Base-by-base conservation (phyloP, 2,797 vertebrate species). In the Chanos chanos region DNA sequence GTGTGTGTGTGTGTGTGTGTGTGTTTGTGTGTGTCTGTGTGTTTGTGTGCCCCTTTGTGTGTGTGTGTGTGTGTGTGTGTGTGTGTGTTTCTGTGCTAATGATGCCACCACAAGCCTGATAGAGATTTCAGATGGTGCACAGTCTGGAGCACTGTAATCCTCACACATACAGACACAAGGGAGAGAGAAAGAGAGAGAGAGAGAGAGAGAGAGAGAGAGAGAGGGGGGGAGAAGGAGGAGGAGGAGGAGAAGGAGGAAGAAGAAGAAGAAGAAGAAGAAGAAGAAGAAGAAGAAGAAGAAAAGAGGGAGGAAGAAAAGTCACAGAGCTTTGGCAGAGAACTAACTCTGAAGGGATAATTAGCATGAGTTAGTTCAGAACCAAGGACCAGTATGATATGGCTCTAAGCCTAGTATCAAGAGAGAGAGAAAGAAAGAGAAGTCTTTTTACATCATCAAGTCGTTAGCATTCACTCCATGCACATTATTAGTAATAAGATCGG, bases 331-430 rank as follows among this genome's bases (percentile, higher is more conserved):
- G 50, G 55, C 61, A 72, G 77, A 81, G n/a, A n/a, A n/a, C n/a
- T n/a, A 81, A 78, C 75, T 86, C 77, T 81, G 71, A 83, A 66
- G 59, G 65, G 70, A 78, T 83, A 87, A 85, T 87, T 85, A 84
- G 74, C 49, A 34, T 71, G 72, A 74, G 71, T 70, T 68, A 77
- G 72, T 76, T 43, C 66, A 75, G 73, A 81, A 74, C 76, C 54
- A 44, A 57, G 72, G 73, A 78, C 72, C 40, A 5, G 5, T 74
- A 76, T 67, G 45, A 73, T 73, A 68, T 71, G 66, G 66, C 78
- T 67, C 71, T 78, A 80, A 83, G 64, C 66, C 72, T 78, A 71
- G 22, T 64, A 69, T 70, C 61, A 51, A 61, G 64, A 52, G 34
- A 8, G 66, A 77, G 76, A 85, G n/a, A n/a, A n/a, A n/a, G n/a